Evolutionary conservation across 2,888 invertebrate genomes (phyloP).

Genomic region (Drosophila kanekoi): DNA sequence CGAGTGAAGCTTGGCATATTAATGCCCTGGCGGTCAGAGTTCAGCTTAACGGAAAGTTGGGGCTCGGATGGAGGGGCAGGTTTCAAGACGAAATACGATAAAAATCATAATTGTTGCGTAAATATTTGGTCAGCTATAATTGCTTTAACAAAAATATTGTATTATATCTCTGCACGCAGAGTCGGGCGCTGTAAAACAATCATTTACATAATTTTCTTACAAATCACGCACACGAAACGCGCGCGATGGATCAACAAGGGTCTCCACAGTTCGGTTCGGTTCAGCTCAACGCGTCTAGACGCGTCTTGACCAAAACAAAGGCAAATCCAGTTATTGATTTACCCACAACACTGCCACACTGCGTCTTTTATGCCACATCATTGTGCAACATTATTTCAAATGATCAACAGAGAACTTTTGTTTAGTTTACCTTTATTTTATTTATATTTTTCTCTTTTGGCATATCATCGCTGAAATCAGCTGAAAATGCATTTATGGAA

Average conservation of each 20-base stretch:
- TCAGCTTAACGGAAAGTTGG: conserved; percentile 14
- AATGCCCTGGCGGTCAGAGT: conserved; percentile 32
- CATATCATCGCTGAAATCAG: conserved; percentile 69
- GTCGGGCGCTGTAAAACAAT: conserved; percentile 62
- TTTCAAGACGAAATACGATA: conserved; percentile 33
- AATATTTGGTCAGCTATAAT: conserved; percentile 79
- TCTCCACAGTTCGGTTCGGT: neutral
- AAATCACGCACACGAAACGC: conserved; percentile 68
- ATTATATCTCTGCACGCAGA: conserved; percentile 46
- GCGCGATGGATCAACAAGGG: conserved; percentile 21
- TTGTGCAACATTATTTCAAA: conserved; percentile 71
- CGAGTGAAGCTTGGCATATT: conserved; percentile 22
- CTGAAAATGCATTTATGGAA: conserved; percentile 50
- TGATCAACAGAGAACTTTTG: conserved; percentile 63
- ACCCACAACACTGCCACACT: conserved; percentile 30
- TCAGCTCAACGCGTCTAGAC: conserved; percentile 12
- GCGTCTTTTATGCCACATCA: conserved; percentile 68
- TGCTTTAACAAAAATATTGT: conserved; percentile 70
- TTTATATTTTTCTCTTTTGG: conserved; percentile 38
- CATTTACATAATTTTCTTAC: conserved; percentile 78
- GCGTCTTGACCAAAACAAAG: conserved; percentile 35
- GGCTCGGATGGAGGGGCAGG: neutral
- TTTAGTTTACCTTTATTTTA: conserved; percentile 31
- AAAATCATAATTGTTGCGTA: conserved; percentile 78
- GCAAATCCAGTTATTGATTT: conserved; percentile 68